A percentile compares a stretch with the other conserved stretches of the same genome.
phyloP scores from a whole-genome alignment of 2,797 vertebrate genomes.

The Halcyon smyrnensis region DNA sequence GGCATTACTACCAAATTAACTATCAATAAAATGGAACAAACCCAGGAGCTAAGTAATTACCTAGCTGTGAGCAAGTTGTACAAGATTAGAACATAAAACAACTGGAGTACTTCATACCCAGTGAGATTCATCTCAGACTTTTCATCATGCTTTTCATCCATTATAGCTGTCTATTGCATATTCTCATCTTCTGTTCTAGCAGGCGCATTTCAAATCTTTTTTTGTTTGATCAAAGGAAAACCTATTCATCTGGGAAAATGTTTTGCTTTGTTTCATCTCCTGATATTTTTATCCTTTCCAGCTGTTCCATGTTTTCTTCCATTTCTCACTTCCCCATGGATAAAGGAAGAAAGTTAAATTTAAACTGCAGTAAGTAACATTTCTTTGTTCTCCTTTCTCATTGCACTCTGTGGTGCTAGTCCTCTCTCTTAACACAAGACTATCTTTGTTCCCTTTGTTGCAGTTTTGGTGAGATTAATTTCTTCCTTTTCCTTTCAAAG shows the following conservation, averaged over 20 bases:
- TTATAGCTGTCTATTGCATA: neutral
- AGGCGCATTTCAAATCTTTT: neutral
- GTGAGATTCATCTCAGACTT: neutral
- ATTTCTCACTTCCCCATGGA: neutral
- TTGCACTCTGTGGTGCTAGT: neutral
- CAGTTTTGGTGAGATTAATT: neutral
- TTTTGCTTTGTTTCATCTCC: slow-evolving; percentile 18
- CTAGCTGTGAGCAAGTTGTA: neutral
- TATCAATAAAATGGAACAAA: neutral
- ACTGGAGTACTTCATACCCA: neutral
- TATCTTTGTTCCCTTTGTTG: neutral
- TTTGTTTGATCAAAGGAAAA: slow-evolving; percentile 29
- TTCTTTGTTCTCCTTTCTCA: neutral
- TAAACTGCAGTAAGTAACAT: neutral
- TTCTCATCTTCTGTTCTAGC: neutral
- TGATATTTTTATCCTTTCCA: slow-evolving; percentile 27
- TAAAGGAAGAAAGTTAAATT: neutral
- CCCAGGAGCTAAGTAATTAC: neutral
- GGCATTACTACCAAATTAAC: neutral
- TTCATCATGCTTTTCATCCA: neutral
- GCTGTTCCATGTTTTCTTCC: neutral
- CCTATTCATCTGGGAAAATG: neutral
- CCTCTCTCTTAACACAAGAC: neutral
- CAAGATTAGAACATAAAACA: neutral
- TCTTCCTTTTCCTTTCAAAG: neutral